Base-by-base conservation (phyloP, 2,888 invertebrate species). In the Caenorhabditis panamensis region DNA sequence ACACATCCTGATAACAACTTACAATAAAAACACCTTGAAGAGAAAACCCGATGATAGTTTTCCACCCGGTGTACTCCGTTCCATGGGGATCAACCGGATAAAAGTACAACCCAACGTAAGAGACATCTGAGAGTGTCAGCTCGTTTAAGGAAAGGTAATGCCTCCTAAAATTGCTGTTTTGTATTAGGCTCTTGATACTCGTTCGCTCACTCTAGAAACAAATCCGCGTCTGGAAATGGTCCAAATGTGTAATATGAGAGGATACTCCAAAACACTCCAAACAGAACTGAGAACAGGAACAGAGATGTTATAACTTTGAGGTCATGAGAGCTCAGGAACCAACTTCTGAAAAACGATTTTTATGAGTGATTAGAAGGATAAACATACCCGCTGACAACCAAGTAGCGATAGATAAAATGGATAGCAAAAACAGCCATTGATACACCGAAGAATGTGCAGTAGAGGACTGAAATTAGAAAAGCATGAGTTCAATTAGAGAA, bases 321-420 rank as follows among this genome's bases (percentile, higher is more conserved):
- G 20, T 44, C 41, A 18, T 66, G 51, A 11, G 24, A 22, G 16
- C 53, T 62, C 18, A 71, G 37, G 1, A 26, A 31, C 9, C 18
- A 8, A 24, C 62, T 71, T 51, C 68, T 69, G 37, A 20, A 68
- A 59, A 9, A 31, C 4, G 5, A 4, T 31, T 9, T 31, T 22
- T 20, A 1, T 16, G 11, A 6, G 0, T 16, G 8, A 6, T 24
- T 41, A 11, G 1, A 24, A 24, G 2, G 4, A 6, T 20, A 18
- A 24, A 51, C 37, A 18, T 2, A 69, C 62, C 62, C 71, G 9
- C 49, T 62, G 18, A 71, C 54, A 5, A 64, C 61, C 22, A 66
- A 18, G 36, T 64, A 67, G 5, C 75, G 49, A 31, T 75, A 75
- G 16, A 75, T 51, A 16, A 75, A 75, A 36, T 75, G 75, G 28